Base-by-base conservation (phyloP, 1,140 invertebrate species). In the Ceratoteleas bidentatus region DNA sequence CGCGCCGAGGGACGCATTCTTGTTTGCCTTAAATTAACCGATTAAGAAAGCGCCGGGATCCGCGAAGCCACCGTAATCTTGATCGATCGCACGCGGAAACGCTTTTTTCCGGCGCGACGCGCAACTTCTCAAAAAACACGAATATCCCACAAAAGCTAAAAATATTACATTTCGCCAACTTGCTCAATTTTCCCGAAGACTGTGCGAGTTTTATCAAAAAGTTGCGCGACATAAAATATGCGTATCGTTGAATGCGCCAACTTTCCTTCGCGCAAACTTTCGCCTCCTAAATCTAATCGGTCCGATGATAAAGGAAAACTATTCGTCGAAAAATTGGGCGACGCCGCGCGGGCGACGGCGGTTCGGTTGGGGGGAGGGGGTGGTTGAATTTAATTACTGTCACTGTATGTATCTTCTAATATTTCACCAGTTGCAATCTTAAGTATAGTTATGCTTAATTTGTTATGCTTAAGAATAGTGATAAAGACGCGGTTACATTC, bases 111-210 rank as follows among this genome's bases (percentile, higher is more conserved):
- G 54, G 14, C 58, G 38, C 40, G 50, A 56, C 49, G 64, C 57
- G 57, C 57, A 81, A 81, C 72, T 81, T 81, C 64, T 60, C 47
- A 66, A 78, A 78, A 83, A 73, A 77, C 53, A 68, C 68, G 80
- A 77, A 66, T 74, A 82, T 69, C 74, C 80, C 73, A 65, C 74
- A 75, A 72, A 83, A 83, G 81, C 81, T 78, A 69, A 78, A 83
- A 83, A 75, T 83, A 83, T 83, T 78, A 75, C 74, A 70, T 77
- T 82, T 82, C 68, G 64, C 73, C 68, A 82, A 82, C 68, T 82
- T 74, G 13, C 68, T 69, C 80, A 77, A 82, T 82, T 82, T 76
- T 62, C 11, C 56, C 61, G 64, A 83, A 83, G 69, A 77, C 74
- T n/a, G n/a, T 49, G 69, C 36, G 70, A 83, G 81, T 78, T 77